These are phyloP conservation scores for Champsocephalus esox DNA, from an alignment of 2,797 vertebrate species.

Conservation along the genomic window DNA sequence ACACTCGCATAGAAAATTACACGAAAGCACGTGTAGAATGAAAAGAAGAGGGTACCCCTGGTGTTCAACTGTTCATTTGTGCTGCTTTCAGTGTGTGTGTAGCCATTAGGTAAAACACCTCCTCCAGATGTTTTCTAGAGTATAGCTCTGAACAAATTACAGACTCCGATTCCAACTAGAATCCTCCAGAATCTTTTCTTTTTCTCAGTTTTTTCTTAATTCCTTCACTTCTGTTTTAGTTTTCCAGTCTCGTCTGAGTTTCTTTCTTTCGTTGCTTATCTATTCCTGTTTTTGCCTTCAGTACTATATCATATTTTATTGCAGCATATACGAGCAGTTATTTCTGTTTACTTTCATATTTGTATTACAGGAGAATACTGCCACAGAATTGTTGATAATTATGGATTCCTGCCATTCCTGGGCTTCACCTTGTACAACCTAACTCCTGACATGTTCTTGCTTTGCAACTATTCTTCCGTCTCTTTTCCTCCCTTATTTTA, in stretches of 20 bases:
- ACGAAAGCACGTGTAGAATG: slow-evolving; percentile 35
- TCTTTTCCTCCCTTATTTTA: not conserved
- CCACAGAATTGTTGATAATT: slow-evolving; percentile 43
- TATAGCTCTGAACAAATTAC: slow-evolving; percentile 35
- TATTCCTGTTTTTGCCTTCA: not conserved
- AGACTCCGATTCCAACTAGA: slow-evolving; percentile 4
- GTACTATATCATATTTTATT: not conserved
- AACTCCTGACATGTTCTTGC: not conserved
- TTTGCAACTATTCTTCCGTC: not conserved
- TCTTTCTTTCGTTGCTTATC: not conserved
- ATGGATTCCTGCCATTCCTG: slow-evolving; percentile 62
- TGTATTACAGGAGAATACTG: slow-evolving; percentile 20
- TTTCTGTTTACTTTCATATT: slow-evolving; percentile 26
- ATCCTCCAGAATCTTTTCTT: not conserved
- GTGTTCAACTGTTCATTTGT: slow-evolving; percentile 47
- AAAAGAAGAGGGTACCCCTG: slow-evolving; percentile 22
- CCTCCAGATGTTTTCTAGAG: slow-evolving; percentile 53
- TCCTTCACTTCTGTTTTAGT: not conserved
- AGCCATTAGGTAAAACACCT: slow-evolving; percentile 21
- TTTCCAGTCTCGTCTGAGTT: not conserved
- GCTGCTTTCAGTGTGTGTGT: slow-evolving; percentile 34
- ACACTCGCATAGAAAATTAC: slow-evolving; percentile 1
- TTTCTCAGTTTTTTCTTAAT: not conserved
- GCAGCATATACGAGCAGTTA: not conserved
- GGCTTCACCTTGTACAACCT: slow-evolving; percentile 34